Percentiles rank a stretch among this genome's conserved stretches.
Evolutionary conservation across 2,797 vertebrate genomes (phyloP).

Genomic region (Lagocephalus sceleratus): DNA sequence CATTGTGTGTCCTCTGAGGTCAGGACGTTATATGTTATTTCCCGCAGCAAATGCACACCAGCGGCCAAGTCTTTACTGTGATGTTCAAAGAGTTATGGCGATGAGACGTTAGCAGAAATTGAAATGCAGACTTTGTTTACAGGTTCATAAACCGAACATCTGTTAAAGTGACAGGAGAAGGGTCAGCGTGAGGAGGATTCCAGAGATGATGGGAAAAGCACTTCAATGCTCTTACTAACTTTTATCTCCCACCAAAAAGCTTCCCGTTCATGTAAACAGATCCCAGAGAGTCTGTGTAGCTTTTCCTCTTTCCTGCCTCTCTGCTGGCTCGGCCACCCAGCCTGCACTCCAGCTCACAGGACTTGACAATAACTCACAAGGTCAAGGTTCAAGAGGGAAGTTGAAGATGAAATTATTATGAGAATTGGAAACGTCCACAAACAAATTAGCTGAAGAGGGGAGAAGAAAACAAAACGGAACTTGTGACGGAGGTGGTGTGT

Average conservation of each 20-base stretch:
- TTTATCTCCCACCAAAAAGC: conserved; percentile 90
- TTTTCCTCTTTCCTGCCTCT: conserved; percentile 59
- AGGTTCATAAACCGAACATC: conserved; percentile 95
- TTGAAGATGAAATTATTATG: conserved; percentile 84
- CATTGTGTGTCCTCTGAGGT: conserved; percentile 31
- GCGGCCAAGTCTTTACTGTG: conserved; percentile 86
- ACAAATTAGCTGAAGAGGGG: conserved; percentile 80
- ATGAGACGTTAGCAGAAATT: conserved; percentile 90
- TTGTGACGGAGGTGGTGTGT: conserved; percentile 48
- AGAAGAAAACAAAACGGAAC: conserved; percentile 54
- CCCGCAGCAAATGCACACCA: conserved; percentile 36
- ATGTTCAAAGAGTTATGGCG: conserved; percentile 85
- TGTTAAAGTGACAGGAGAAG: conserved; percentile 94
- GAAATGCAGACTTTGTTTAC: conserved; percentile 94
- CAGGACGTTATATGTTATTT: conserved; percentile 12
- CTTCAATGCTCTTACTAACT: conserved; percentile 83
- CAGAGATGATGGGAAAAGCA: conserved; percentile 89
- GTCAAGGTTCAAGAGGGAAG: conserved; percentile 88
- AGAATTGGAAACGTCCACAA: conserved; percentile 88
- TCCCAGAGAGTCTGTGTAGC: conserved; percentile 77
- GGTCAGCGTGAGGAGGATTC: conserved; percentile 64
- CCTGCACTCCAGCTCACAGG: conserved; percentile 67
- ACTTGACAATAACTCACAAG: conserved; percentile 78
- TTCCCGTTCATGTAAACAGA: conserved; percentile 94
- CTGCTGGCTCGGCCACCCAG: conserved; percentile 59